Conservation (phyloP, 2,888 invertebrate genomes). For the Caenorhabditis sp. region DNA sequence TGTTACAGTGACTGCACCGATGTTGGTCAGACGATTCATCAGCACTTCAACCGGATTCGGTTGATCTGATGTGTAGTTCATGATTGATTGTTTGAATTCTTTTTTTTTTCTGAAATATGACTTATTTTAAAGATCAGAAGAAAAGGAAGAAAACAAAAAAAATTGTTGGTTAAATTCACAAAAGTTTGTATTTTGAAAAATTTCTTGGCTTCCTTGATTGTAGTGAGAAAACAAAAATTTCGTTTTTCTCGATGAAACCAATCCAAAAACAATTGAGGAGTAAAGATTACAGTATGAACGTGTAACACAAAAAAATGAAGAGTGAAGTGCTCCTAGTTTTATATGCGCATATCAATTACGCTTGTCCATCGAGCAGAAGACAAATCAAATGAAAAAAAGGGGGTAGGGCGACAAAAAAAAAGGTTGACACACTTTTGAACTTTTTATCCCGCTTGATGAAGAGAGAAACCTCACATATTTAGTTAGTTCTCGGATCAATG, state of each 20-base stretch:
- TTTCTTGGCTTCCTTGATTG: background rate
- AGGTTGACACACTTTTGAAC: background rate
- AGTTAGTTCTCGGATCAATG: too few species aligned
- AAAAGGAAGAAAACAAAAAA: background rate
- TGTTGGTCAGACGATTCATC: conserved; percentile 10
- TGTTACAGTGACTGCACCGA: conserved; percentile 56
- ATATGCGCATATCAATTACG: background rate
- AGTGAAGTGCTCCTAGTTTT: background rate
- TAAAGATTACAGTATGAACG: background rate
- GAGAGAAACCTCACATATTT: background rate
- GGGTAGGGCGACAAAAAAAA: background rate
- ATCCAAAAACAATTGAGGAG: background rate
- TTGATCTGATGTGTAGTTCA: conserved; percentile 2
- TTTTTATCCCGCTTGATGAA: background rate
- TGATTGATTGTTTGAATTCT: background rate
- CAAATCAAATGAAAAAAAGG: background rate
- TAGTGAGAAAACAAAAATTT: background rate
- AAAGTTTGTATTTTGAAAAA: background rate
- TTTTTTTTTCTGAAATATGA: background rate
- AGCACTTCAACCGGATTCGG: background rate
- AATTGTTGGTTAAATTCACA: too few species aligned
- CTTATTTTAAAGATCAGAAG: background rate
- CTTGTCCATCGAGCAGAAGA: background rate
- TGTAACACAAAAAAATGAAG: background rate
- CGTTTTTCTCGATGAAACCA: background rate